These are phyloP conservation scores for Aphelenchoides bicaudatus DNA, from an alignment of 2,888 invertebrate genomes.

Conservation along the genomic window DNA sequence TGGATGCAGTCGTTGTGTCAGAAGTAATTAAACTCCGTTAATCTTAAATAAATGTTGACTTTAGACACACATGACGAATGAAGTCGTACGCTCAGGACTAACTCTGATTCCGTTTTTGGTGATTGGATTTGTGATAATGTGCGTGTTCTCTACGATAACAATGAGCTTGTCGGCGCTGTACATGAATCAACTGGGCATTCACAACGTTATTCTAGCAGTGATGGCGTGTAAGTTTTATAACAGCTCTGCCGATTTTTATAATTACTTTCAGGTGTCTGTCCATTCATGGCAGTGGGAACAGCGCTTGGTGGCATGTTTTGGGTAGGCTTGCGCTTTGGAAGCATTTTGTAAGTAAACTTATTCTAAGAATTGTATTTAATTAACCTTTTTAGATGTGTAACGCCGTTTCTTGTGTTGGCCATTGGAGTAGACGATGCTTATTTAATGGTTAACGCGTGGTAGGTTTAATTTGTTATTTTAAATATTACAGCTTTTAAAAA, in stretches of 20 bases:
- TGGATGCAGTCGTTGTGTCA: conserved; percentile 42
- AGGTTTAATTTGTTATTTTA: conserved; percentile 5
- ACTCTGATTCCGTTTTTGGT: conserved; percentile 55
- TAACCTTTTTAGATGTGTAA: neutral
- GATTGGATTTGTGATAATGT: conserved; percentile 58
- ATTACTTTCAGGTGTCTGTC: conserved; percentile 52
- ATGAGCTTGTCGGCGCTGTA: conserved; percentile 48
- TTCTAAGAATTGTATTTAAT: neutral
- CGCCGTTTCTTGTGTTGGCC: conserved; percentile 38
- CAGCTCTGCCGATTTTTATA: conserved; percentile 7
- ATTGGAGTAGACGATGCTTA: conserved; percentile 59
- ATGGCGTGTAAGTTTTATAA: neutral
- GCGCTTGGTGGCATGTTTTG: conserved; percentile 51
- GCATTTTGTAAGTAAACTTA: conserved; percentile 58
- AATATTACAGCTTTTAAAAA: conserved; percentile 12
- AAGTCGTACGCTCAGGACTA: conserved; percentile 45
- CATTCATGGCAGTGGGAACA: conserved; percentile 58
- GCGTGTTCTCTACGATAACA: conserved; percentile 47
- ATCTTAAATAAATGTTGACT: too few relatives aligned
- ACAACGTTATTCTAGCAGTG: conserved; percentile 37
- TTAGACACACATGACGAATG: conserved; percentile 51
- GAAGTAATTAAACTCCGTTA: too few relatives aligned
- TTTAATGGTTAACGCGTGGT: conserved; percentile 57
- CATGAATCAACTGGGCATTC: conserved; percentile 44
- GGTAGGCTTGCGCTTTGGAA: conserved; percentile 54